Evolutionary conservation across 2,888 invertebrate species (phyloP).

Genomic region (Tillus elongatus): DNA sequence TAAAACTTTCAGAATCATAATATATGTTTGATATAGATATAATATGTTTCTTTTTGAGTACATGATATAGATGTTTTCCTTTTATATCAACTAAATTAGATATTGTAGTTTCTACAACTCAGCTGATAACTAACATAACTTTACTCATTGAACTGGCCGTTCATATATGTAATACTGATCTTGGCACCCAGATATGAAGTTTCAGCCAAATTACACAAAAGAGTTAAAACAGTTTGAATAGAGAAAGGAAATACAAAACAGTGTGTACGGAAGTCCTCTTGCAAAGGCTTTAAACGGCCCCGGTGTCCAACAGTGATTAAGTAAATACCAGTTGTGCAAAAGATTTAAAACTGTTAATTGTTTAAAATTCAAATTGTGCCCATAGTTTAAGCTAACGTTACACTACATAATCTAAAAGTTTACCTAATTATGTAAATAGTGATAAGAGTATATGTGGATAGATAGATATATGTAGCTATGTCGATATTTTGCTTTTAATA

Average conservation of each 20-base stretch:
- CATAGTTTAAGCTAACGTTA: slow-evolving; percentile 43
- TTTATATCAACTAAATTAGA: slow-evolving; percentile 30
- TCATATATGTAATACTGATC: slow-evolving; percentile 38
- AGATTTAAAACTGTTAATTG: slow-evolving; percentile 28
- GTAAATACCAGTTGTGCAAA: slow-evolving; percentile 33
- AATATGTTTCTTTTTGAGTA: slow-evolving; percentile 41
- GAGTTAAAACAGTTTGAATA: slow-evolving; percentile 1
- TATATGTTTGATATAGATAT: slow-evolving; percentile 39
- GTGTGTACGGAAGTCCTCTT: too few species aligned
- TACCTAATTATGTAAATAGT: slow-evolving; percentile 37
- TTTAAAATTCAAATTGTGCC: slow-evolving; percentile 43
- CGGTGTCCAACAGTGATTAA: too few species aligned
- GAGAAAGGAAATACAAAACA: too few species aligned
- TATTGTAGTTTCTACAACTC: slow-evolving; percentile 25
- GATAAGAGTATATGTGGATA: slow-evolving; percentile 37
- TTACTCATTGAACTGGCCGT: slow-evolving; percentile 38
- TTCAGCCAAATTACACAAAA: too few species aligned
- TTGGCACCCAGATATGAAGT: slow-evolving; percentile 39
- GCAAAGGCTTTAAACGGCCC: too few species aligned
- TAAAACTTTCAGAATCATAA: slow-evolving; percentile 48
- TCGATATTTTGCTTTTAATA: slow-evolving; percentile 34
- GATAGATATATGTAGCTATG: slow-evolving; percentile 36
- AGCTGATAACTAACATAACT: slow-evolving; percentile 21
- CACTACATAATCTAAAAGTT: slow-evolving; percentile 33
- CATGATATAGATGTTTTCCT: slow-evolving; percentile 35